These are phyloP conservation scores for Papilio demoleus DNA, from an alignment of 2,888 invertebrate species.

Conservation along the genomic window DNA sequence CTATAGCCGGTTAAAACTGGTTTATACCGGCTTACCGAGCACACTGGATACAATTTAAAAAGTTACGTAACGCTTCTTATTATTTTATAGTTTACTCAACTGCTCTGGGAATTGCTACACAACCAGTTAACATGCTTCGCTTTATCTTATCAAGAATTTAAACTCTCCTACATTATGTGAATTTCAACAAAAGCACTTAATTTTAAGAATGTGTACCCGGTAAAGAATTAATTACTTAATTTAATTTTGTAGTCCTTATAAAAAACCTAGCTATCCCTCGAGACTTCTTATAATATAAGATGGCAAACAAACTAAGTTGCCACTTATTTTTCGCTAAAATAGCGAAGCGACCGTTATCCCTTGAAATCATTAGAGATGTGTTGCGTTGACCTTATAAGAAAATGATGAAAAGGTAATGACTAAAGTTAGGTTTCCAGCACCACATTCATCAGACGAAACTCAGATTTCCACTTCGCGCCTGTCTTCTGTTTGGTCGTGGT, in stretches of 20 bases:
- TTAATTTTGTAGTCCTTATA: not conserved
- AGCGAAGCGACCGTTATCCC: too few relatives aligned
- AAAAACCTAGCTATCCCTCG: too few relatives aligned
- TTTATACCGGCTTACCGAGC: constrained; percentile 18
- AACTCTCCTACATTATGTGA: not conserved
- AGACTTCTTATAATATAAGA: too few relatives aligned
- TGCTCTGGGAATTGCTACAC: constrained; percentile 13
- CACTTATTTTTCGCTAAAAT: too few relatives aligned
- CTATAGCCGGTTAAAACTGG: constrained; percentile 28
- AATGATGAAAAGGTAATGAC: too few relatives aligned
- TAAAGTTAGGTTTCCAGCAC: too few relatives aligned
- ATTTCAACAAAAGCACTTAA: not conserved
- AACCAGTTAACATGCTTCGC: constrained; percentile 9
- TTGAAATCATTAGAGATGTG: too few relatives aligned
- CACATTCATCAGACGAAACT: too few relatives aligned
- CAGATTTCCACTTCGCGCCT: too few relatives aligned
- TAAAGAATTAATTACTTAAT: not conserved
- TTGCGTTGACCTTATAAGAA: too few relatives aligned
- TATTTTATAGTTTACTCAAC: constrained; percentile 28
- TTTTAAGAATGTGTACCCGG: not conserved
- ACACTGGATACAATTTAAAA: constrained; percentile 30
- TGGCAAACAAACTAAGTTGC: too few relatives aligned
- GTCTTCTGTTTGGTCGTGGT: too few relatives aligned
- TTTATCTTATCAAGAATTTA: not conserved
- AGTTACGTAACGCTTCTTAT: constrained; percentile 26